Conservation (phyloP, 2,888 invertebrate genomes). For the Onthophagus sagittarius region DNA sequence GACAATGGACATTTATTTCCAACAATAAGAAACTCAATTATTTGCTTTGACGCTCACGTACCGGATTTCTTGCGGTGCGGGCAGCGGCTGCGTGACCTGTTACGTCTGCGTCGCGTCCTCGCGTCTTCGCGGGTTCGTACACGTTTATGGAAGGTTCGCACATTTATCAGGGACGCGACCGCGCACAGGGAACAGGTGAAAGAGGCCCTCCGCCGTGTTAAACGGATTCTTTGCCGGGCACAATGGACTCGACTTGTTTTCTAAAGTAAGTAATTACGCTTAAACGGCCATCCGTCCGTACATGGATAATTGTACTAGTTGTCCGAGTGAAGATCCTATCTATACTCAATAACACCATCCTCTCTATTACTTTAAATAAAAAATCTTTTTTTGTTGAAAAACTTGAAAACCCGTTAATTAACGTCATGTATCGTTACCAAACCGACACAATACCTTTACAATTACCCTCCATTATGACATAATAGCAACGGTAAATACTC, state of each 20-base stretch:
- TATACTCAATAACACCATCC: neutral
- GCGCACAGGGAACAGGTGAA: neutral
- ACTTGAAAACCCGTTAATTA: neutral
- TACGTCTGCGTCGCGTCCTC: neutral
- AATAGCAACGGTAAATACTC: neutral
- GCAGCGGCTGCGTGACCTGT: neutral
- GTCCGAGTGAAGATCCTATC: neutral
- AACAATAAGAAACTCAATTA: slow-evolving; percentile 29
- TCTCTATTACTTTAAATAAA: neutral
- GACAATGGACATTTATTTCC: slow-evolving; percentile 30
- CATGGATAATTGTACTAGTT: neutral
- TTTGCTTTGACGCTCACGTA: slow-evolving; percentile 26
- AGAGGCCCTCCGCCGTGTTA: slow-evolving; percentile 6
- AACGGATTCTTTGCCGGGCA: slow-evolving; percentile 23
- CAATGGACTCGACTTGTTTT: neutral
- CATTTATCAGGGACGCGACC: neutral
- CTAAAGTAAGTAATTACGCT: neutral
- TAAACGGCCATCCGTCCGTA: neutral
- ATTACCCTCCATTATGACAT: neutral
- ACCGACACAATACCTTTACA: neutral
- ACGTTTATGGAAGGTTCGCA: neutral
- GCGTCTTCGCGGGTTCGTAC: slow-evolving; percentile 13
- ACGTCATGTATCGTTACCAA: neutral
- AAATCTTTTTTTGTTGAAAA: neutral
- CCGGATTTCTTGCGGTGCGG: slow-evolving; percentile 15